phyloP scores from a whole-genome alignment of 1,140 invertebrate genomes.

The Bathynomus jamesi region DNA sequence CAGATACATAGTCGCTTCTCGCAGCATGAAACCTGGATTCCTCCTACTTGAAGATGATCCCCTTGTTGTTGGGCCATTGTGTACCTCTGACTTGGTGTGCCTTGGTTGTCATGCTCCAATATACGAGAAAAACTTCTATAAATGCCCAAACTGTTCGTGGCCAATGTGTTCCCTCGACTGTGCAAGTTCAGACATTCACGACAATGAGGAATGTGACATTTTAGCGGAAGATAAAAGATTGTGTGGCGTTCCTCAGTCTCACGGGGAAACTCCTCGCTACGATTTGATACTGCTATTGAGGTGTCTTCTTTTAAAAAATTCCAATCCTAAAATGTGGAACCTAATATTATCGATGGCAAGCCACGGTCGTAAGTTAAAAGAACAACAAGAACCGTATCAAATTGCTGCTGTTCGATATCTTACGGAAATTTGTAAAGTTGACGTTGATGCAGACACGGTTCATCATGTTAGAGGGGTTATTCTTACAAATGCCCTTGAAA shows the following conservation, averaged over 20 bases:
- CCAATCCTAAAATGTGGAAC: constrained; percentile 22
- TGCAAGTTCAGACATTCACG: constrained; percentile 39
- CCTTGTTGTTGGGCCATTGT: constrained; percentile 56
- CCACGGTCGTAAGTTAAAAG: constrained; percentile 12
- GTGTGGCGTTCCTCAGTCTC: constrained; percentile 39
- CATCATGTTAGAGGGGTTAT: constrained; percentile 25
- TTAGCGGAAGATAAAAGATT: constrained; percentile 21
- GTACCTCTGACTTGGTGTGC: constrained; percentile 21
- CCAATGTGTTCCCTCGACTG: constrained; percentile 59
- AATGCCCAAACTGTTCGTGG: constrained; percentile 58
- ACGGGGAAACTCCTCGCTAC: constrained; percentile 21
- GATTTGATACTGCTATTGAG: constrained; percentile 32
- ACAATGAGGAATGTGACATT: constrained; percentile 42
- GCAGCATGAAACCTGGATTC: constrained; percentile 63
- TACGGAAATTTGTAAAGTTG: constrained; percentile 13
- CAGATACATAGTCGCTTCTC: constrained; percentile 62
- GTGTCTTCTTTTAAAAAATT: constrained; percentile 15
- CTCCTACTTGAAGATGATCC: constrained; percentile 62
- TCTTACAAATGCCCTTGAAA: constrained; percentile 22
- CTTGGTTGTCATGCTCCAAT: constrained; percentile 25
- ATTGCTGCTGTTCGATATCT: constrained; percentile 16
- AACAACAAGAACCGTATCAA: constrained; percentile 4
- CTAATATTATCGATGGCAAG: constrained; percentile 20
- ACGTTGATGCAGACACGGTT: constrained; percentile 7
- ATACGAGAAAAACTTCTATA: constrained; percentile 6